Conservation (phyloP, 1,140 invertebrate genomes). For the Drosophila santomea region DNA sequence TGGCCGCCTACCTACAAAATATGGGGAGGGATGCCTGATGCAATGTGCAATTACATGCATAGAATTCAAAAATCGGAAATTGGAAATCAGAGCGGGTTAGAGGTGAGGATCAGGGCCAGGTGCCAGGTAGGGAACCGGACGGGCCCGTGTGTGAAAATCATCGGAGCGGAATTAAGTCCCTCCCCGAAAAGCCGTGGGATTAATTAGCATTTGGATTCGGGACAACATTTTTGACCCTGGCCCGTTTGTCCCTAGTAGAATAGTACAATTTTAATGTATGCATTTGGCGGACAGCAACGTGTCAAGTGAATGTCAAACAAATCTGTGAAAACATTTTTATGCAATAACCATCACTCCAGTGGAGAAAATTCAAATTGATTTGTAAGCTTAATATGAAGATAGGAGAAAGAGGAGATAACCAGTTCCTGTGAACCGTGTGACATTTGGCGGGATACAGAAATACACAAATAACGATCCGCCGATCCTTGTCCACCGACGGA, state of each 20-base stretch:
- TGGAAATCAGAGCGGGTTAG: constrained; percentile 52
- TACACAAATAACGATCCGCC: constrained; percentile 6
- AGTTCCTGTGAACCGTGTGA: constrained; percentile 45
- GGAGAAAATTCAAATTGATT: constrained; percentile 62
- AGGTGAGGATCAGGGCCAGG: constrained; percentile 23
- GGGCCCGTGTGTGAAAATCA: constrained; percentile 69
- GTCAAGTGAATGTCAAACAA: constrained; percentile 79
- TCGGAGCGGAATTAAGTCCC: constrained; percentile 57
- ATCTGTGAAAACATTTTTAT: constrained; percentile 54
- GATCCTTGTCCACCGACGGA: constrained; percentile 44
- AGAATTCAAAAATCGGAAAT: constrained; percentile 68
- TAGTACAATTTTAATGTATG: constrained; percentile 39
- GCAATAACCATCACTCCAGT: constrained; percentile 8
- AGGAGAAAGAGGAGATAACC: constrained; percentile 33
- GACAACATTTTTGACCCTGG: constrained; percentile 9
- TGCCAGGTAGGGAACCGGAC: constrained; percentile 21
- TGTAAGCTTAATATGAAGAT: constrained; percentile 48
- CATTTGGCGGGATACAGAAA: constrained; percentile 36
- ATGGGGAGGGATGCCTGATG: constrained; percentile 26
- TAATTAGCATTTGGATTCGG: constrained; percentile 78
- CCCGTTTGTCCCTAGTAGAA: constrained; percentile 20
- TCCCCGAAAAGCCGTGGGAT: constrained; percentile 56
- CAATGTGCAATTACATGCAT: constrained; percentile 78
- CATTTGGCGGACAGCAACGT: constrained; percentile 32
- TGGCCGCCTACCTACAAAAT: constrained; percentile 23